Base-by-base conservation (phyloP, 1,140 invertebrate genomes). In the Nebria ingens region DNA sequence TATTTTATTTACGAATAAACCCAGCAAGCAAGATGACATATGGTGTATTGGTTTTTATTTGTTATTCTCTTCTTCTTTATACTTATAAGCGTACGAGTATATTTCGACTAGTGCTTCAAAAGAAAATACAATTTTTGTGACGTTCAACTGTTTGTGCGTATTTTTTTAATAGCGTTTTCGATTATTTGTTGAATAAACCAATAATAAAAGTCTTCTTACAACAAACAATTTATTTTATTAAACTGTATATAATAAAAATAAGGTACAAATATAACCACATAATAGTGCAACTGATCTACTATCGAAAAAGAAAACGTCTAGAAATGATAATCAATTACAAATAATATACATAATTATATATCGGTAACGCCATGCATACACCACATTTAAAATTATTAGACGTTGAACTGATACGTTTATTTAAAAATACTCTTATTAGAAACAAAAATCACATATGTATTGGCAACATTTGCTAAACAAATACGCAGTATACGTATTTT, bases 261-360 rank as follows among this genome's bases (percentile, higher is more conserved):
- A 45, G 40, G 40, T 45, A 45, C 40, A 45, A 45, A 45, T 45
- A 45, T 45, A 11, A 45, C 40, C 40, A 17, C 15, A 17, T 11
- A 17, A 12, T 4, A 45, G 40, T 11, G 6, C 40, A 45, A 45
- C 15, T 45, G 3, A n/a, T n/a, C n/a, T n/a, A n/a, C n/a, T n/a
- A n/a, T n/a, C n/a, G n/a, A n/a, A n/a, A n/a, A n/a, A n/a, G n/a
- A n/a, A n/a, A n/a, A n/a, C n/a, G n/a, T n/a, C n/a, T n/a, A n/a
- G n/a, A n/a, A n/a, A n/a, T n/a, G n/a, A n/a, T 29, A 29, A 29
- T 29, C 13, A 29, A 4, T 29, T 29, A 29, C 4, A 6, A 6
- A 29, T 6, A 29, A 29, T 29, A 29, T 6, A 6, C 4, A 29
- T 6, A 29, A 29, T 13, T 13, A 6, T 29, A 29, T 29, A 29